Conservation (phyloP, 2,113 vertebrate species). For the Raphicerus campestris region DNA sequence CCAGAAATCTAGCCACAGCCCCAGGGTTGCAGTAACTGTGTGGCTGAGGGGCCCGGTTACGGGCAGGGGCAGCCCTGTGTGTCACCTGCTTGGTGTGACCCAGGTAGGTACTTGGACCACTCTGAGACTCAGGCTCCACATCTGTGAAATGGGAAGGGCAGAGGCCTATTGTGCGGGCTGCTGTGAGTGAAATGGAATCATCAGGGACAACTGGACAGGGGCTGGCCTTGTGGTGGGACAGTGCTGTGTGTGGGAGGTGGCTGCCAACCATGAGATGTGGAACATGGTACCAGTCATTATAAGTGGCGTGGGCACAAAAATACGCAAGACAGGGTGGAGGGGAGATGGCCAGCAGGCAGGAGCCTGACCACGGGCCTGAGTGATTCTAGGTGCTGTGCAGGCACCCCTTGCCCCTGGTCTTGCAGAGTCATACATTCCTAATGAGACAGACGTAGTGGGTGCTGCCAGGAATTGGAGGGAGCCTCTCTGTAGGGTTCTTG, state of each 20-base stretch:
- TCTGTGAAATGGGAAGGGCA: not conserved
- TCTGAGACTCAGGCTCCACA: not conserved
- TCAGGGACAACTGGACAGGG: not conserved
- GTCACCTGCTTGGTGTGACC: not conserved
- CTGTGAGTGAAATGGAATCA: accelerated
- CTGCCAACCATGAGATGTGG: not conserved
- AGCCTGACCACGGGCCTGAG: not conserved
- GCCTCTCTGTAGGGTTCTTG: not conserved
- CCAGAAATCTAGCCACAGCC: not conserved
- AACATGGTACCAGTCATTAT: too few species aligned
- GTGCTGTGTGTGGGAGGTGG: accelerated
- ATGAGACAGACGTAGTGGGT: accelerated
- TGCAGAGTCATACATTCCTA: accelerated
- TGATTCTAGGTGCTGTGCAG: accelerated
- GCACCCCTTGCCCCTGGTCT: accelerated
- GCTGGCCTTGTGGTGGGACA: not conserved
- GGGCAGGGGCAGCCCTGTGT: not conserved
- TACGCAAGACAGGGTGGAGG: accelerated
- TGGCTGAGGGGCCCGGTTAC: not conserved
- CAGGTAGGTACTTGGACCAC: not conserved
- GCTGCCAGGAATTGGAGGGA: not conserved
- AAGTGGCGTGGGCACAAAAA: not conserved
- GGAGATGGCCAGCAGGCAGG: not conserved
- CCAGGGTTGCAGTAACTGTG: not conserved
- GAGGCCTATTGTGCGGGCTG: not conserved